Evolutionary conservation across 2,888 invertebrate genomes (phyloP).

Genomic region (Ephialtes manifestator): DNA sequence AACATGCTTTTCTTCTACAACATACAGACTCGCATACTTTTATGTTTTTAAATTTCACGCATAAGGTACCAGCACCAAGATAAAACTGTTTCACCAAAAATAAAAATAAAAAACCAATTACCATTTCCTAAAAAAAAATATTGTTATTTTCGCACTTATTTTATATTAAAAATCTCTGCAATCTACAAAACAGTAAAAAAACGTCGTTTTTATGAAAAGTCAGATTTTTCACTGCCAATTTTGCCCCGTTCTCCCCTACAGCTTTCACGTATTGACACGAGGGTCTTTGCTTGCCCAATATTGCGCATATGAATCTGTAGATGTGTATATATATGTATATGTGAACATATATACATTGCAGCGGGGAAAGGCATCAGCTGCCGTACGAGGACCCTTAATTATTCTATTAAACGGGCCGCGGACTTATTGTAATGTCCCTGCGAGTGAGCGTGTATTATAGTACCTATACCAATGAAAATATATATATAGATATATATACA

Average conservation of each 20-base stretch:
- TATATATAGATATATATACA: slow-evolving; percentile 14
- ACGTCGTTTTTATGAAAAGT: too few species aligned
- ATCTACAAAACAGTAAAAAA: too few species aligned
- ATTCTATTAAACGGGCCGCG: slow-evolving; percentile 85
- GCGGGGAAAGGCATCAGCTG: slow-evolving; percentile 82
- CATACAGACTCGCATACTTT: too few species aligned
- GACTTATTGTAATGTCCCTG: slow-evolving; percentile 82
- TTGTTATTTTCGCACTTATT: too few species aligned
- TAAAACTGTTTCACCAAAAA: too few species aligned
- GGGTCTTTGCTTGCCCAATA: slow-evolving; percentile 44
- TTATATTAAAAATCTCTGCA: too few species aligned
- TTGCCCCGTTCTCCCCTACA: not conserved
- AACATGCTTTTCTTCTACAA: too few species aligned
- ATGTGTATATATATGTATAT: slow-evolving; percentile 41
- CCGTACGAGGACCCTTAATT: slow-evolving; percentile 84
- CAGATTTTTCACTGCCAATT: too few species aligned
- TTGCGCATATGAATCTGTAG: slow-evolving; percentile 29
- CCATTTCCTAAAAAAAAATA: too few species aligned
- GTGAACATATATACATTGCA: slow-evolving; percentile 65
- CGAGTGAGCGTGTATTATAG: slow-evolving; percentile 50
- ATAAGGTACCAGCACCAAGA: too few species aligned
- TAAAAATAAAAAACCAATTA: too few species aligned
- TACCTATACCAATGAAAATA: slow-evolving; percentile 24
- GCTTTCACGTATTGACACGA: slow-evolving; percentile 59
- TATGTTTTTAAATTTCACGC: too few species aligned